phyloP scores from a whole-genome alignment of 2,113 vertebrate genomes.

The Etia nguti region DNA sequence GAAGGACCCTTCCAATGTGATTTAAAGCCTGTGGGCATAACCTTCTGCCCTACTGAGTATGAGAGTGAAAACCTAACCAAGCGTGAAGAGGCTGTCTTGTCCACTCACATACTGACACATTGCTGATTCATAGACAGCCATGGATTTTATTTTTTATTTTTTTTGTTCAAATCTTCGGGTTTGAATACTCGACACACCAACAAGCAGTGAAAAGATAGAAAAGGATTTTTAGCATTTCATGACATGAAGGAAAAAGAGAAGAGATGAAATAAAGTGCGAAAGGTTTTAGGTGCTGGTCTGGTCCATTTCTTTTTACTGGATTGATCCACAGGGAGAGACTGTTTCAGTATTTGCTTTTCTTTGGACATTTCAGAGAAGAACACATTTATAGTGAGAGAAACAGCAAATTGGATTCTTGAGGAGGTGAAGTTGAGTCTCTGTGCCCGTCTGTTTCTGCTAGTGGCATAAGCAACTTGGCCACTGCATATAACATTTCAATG shows the following conservation, averaged over 20 bases:
- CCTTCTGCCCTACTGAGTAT: conserved; percentile 35
- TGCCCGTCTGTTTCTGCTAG: background rate
- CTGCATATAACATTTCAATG: background rate
- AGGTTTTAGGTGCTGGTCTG: background rate
- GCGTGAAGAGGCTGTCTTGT: conserved; percentile 47
- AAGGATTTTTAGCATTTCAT: background rate
- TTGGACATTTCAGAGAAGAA: background rate
- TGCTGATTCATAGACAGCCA: conserved; percentile 48
- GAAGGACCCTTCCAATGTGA: conserved; percentile 24
- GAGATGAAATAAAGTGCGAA: background rate
- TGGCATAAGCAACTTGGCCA: background rate
- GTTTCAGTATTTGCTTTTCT: background rate
- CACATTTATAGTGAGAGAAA: background rate
- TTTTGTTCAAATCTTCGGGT: background rate
- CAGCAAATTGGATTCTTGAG: conserved; percentile 1
- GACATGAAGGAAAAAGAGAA: background rate
- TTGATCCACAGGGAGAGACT: background rate
- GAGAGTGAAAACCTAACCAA: conserved; percentile 51
- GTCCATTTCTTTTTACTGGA: background rate
- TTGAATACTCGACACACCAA: conserved; percentile 5
- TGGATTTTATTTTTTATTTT: background rate
- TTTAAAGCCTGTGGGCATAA: conserved; percentile 30
- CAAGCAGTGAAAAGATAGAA: background rate
- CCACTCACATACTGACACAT: conserved; percentile 51
- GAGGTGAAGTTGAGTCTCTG: background rate